These are phyloP conservation scores for Microtus oregoni DNA, from an alignment of 2,113 vertebrate species.

Conservation along the genomic window DNA sequence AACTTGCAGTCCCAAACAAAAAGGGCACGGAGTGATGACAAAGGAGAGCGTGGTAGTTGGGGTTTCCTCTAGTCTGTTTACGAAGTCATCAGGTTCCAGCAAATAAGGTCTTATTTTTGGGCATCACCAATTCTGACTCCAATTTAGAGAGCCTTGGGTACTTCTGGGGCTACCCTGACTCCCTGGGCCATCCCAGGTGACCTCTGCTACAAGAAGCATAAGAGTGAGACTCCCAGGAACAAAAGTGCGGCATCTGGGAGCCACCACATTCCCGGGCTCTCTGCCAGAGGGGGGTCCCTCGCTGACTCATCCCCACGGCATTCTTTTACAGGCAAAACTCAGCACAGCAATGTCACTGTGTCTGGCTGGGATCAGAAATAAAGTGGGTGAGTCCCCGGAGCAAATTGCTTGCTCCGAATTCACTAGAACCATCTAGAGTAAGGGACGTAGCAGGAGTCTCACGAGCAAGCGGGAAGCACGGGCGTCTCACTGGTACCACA, in stretches of 20 bases:
- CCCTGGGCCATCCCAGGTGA: neutral
- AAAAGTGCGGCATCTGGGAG: neutral
- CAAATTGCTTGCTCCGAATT: neutral
- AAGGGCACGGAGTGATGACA: neutral
- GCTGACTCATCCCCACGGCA: neutral
- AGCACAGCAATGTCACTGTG: neutral
- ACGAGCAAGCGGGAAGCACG: neutral
- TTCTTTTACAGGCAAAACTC: neutral
- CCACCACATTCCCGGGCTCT: neutral
- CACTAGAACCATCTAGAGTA: neutral
- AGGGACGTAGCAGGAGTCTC: neutral
- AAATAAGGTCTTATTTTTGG: neutral
- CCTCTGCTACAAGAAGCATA: neutral
- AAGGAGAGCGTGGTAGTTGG: neutral
- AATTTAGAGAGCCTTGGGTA: neutral
- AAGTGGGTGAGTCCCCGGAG: too few species aligned
- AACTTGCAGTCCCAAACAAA: neutral
- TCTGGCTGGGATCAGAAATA: neutral
- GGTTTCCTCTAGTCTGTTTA: neutral
- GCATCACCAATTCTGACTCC: neutral
- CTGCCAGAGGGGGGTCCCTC: neutral
- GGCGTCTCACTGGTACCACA: neutral
- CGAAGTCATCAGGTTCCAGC: constrained; percentile 6
- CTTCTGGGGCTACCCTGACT: neutral
- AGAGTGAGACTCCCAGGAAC: neutral